Evolutionary conservation across 1,140 invertebrate genomes (phyloP).

Genomic region (Drosophila kohkoa): DNA sequence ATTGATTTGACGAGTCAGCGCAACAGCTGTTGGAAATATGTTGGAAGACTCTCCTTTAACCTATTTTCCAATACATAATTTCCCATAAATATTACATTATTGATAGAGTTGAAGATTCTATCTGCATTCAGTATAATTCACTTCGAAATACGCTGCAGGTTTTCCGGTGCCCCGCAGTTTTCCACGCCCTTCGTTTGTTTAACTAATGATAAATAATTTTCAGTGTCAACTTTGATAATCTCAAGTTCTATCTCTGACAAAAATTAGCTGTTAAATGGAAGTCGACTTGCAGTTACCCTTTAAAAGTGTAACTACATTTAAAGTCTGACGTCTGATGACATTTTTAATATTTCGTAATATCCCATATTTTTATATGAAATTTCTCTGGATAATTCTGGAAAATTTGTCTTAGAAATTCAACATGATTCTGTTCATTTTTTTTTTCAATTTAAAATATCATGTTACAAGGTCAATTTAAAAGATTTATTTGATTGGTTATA

Average conservation of each 20-base stretch:
- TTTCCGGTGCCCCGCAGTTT: not conserved
- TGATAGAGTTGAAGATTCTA: not conserved
- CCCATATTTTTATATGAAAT: too few species aligned
- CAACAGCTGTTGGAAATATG: conserved; percentile 71
- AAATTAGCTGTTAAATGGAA: not conserved
- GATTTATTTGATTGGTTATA: not conserved
- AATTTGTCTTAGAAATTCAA: too few species aligned
- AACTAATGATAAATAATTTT: not conserved
- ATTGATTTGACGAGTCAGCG: conserved; percentile 33
- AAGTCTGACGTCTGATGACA: too few species aligned
- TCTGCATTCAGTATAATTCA: too few species aligned
- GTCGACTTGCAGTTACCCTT: not conserved
- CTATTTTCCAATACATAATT: conserved; percentile 23
- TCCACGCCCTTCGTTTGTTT: not conserved
- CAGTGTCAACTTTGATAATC: not conserved
- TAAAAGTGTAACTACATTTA: too few species aligned
- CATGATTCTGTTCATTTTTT: not conserved
- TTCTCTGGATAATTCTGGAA: too few species aligned
- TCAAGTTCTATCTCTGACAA: too few species aligned
- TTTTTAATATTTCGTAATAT: too few species aligned
- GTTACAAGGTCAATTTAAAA: not conserved
- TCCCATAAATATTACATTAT: not conserved
- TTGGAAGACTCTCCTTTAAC: conserved; percentile 45
- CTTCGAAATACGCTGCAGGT: too few species aligned
- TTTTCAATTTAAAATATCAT: not conserved